Evolutionary conservation across 2,797 vertebrate species (phyloP).

Genomic region (Buphagus erythrorhynchus): DNA sequence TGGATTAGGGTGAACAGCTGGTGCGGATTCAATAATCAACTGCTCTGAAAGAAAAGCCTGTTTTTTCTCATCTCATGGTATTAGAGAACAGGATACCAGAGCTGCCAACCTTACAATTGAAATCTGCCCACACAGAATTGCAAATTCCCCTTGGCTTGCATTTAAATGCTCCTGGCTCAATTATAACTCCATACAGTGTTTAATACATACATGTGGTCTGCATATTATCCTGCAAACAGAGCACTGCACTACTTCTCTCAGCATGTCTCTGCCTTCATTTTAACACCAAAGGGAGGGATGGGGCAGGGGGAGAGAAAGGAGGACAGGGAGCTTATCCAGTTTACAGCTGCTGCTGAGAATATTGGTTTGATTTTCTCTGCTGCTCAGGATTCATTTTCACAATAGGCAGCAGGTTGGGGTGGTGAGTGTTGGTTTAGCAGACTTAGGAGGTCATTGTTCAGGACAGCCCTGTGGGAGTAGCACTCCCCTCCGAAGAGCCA

Average conservation of each 20-base stretch:
- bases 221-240: constrained; percentile 15
- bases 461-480: neutral
- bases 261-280: constrained; percentile 26
- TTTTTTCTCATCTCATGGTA: constrained; percentile 64
- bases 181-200: constrained; percentile 35
- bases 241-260: neutral
- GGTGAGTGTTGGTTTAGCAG: neutral
- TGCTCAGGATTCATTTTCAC: neutral
- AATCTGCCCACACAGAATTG: constrained; percentile 75
- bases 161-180: constrained; percentile 61
- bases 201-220: constrained; percentile 36
- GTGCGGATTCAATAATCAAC: constrained; percentile 64
- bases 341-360: constrained; percentile 23
- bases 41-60: constrained; percentile 68
- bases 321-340: constrained; percentile 15
- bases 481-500: neutral
- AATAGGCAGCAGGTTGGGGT: neutral
- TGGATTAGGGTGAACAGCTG: constrained; percentile 75
- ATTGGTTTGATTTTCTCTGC: constrained; percentile 24
- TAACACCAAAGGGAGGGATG: neutral
- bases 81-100: constrained; percentile 76
- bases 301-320: neutral
- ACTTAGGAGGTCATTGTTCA: neutral
- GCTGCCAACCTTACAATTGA: constrained; percentile 76
- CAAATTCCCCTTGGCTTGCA: constrained; percentile 67